Evolutionary conservation across 2,797 vertebrate genomes (phyloP).

Genomic region (Phoxinus dragarum): DNA sequence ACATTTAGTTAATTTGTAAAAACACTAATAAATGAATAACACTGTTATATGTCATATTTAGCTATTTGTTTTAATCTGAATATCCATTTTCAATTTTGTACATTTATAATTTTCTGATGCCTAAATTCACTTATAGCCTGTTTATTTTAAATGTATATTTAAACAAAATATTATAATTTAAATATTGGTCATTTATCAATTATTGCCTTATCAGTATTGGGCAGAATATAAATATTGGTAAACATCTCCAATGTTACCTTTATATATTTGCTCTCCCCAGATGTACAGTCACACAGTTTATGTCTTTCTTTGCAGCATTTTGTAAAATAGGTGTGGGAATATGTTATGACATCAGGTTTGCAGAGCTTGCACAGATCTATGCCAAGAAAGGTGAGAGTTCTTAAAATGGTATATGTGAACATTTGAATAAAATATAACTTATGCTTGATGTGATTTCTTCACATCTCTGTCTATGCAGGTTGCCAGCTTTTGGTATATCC

Average conservation of each 20-base stretch:
- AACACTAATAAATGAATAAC: not conserved
- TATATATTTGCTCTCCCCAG: not conserved
- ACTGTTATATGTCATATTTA: not conserved
- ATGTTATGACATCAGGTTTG: conserved; percentile 96
- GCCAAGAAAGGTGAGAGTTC: conserved; percentile 84
- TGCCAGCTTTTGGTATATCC: conserved; percentile 95
- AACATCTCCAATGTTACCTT: not conserved
- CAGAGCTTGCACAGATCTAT: conserved; percentile 96
- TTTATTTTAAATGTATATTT: not conserved
- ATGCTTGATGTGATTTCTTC: not conserved
- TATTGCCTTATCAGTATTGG: not conserved
- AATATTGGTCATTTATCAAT: not conserved
- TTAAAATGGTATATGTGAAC: not conserved
- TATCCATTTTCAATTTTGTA: not conserved
- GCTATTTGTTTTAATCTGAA: not conserved
- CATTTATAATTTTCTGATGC: not conserved
- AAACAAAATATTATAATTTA: not conserved
- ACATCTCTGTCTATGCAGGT: conserved; percentile 71
- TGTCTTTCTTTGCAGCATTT: conserved; percentile 80
- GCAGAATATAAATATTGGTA: not conserved
- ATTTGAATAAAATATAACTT: not conserved
- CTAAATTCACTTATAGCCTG: not conserved
- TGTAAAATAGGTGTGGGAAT: conserved; percentile 98
- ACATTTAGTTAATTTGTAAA: not conserved
- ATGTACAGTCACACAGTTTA: not conserved